Evolutionary conservation across 2,888 invertebrate genomes (phyloP).

Genomic region (Hemistola chrysoprasaria): DNA sequence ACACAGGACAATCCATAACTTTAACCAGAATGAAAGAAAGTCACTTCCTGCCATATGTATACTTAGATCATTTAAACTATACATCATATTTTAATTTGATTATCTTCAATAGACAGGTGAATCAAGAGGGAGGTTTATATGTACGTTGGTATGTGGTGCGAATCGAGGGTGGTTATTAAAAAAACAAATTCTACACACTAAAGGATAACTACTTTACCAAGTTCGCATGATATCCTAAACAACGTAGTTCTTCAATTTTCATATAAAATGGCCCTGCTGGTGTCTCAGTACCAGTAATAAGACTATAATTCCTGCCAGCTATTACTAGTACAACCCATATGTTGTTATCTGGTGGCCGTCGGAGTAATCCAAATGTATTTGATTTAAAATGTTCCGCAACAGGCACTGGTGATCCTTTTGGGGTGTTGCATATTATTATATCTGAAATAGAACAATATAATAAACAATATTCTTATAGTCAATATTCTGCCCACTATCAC

Average conservation of each 20-base stretch:
- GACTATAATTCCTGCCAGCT: conserved; percentile 82
- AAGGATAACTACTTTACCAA: conserved; percentile 68
- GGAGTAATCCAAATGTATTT: conserved; percentile 71
- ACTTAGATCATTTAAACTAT: too few species aligned
- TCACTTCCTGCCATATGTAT: too few species aligned
- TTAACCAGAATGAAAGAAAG: conserved; percentile 2
- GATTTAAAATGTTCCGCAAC: conserved; percentile 69
- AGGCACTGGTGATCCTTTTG: conserved; percentile 68
- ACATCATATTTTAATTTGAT: too few species aligned
- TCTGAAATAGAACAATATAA: conserved; percentile 60
- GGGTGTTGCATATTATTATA: conserved; percentile 83
- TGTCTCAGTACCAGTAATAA: conserved; percentile 69
- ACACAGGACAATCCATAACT: not conserved
- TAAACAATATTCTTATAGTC: not conserved
- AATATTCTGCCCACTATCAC: too few species aligned
- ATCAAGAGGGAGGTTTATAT: too few species aligned
- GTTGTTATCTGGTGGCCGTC: conserved; percentile 53
- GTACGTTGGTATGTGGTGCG: too few species aligned
- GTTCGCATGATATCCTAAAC: conserved; percentile 82
- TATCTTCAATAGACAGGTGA: too few species aligned
- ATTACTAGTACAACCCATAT: conserved; percentile 83
- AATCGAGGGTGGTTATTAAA: too few species aligned
- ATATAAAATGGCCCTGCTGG: conserved; percentile 82
- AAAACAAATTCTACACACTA: not conserved
- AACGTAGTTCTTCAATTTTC: conserved; percentile 84